Evolutionary conservation across 1,140 invertebrate species (phyloP).

Genomic region (Drosophila busckii): DNA sequence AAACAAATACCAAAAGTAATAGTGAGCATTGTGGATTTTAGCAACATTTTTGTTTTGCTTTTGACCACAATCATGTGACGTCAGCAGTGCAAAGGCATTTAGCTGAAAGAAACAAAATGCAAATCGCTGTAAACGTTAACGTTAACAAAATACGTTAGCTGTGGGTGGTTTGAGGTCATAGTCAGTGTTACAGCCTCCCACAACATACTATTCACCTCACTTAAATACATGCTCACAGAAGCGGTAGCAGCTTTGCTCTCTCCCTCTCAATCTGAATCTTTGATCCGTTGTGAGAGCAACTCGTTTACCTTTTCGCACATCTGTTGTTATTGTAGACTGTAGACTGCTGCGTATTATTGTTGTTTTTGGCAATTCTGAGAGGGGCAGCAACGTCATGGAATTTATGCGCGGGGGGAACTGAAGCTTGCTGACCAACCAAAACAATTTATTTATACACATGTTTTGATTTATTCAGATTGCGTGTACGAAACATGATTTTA

Average conservation of each 20-base stretch:
- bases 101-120: constrained; percentile 24
- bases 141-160: constrained; percentile 28
- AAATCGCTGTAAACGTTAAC: constrained; percentile 27
- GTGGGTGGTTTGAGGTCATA: constrained; percentile 68
- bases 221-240: constrained; percentile 4
- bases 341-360: constrained; percentile 46
- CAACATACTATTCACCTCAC: constrained; percentile 8
- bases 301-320: constrained; percentile 70
- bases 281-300: constrained; percentile 46
- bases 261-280: not conserved
- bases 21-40: constrained; percentile 18
- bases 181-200: constrained; percentile 49
- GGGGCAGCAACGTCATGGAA: constrained; percentile 48
- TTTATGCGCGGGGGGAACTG: constrained; percentile 21
- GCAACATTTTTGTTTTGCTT: constrained; percentile 23
- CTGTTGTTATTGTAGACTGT: constrained; percentile 66
- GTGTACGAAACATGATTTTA: constrained; percentile 26
- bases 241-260: constrained; percentile 22
- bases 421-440: constrained; percentile 18
- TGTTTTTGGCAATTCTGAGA: constrained; percentile 50
- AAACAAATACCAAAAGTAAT: constrained; percentile 10
- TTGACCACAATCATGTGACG: constrained; percentile 34
- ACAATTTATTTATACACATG: constrained; percentile 53
- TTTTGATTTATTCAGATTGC: constrained; percentile 47
- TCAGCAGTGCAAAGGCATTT: constrained; percentile 27